Evolutionary conservation across 2,113 vertebrate species (phyloP).

Genomic region (Hippocampus guttulatus): DNA sequence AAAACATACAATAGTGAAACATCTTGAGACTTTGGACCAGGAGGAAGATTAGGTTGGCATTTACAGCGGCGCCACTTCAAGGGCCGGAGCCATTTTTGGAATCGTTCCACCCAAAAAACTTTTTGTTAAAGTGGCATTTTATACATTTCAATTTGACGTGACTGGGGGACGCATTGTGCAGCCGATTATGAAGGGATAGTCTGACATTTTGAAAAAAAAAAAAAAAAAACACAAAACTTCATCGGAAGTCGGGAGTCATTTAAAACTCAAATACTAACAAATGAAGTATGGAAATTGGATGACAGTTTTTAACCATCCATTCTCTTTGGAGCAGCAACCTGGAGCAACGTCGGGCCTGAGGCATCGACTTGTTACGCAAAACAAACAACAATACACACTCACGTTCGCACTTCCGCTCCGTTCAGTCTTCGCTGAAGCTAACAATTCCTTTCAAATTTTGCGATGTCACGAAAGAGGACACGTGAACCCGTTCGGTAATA

Average conservation of each 20-base stretch:
- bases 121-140: background rate
- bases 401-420: too few relatives aligned
- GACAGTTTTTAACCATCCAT: too few relatives aligned
- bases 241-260: conserved; percentile 25
- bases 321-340: too few relatives aligned
- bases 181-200: background rate
- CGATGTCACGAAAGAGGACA: too few relatives aligned
- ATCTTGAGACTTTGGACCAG: background rate
- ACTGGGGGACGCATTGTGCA: too few relatives aligned
- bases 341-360: too few relatives aligned
- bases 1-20: conserved; percentile 24
- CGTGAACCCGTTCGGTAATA: too few relatives aligned
- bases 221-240: background rate
- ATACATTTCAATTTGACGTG: background rate
- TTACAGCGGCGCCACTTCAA: background rate
- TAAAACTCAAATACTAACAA: conserved; percentile 49
- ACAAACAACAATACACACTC: too few relatives aligned
- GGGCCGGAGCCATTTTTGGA: background rate
- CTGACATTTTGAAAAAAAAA: background rate
- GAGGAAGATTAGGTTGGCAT: background rate
- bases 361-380: too few relatives aligned
- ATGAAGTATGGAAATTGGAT: background rate
- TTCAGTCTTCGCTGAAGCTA: too few relatives aligned
- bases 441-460: too few relatives aligned
- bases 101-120: background rate